phyloP scores from a whole-genome alignment of 2,888 invertebrate species.

The Amblyjoppa proteus region DNA sequence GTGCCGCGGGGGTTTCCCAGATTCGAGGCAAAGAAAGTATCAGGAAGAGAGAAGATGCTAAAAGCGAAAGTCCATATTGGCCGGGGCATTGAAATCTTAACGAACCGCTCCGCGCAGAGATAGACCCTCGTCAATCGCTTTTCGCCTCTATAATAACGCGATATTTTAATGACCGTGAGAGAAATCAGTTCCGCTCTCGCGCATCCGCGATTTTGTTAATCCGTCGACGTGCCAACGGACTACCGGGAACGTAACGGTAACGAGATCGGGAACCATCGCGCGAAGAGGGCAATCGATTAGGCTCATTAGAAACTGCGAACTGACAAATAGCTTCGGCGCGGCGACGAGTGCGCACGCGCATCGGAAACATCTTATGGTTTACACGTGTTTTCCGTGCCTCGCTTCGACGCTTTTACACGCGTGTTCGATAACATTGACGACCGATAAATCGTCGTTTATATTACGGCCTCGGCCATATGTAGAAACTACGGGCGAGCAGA shows the following conservation, averaged over 20 bases:
- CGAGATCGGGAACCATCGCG: not conserved
- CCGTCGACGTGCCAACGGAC: conserved; percentile 25
- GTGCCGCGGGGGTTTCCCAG: not conserved
- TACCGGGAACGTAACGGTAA: not conserved
- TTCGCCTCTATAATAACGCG: conserved; percentile 50
- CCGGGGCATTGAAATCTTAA: conserved; percentile 26
- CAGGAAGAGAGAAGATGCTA: conserved; percentile 24
- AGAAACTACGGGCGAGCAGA: conserved; percentile 14
- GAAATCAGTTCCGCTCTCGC: conserved; percentile 65
- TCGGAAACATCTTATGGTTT: conserved; percentile 25
- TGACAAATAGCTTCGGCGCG: conserved; percentile 49
- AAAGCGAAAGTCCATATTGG: conserved; percentile 56
- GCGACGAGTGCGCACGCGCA: conserved; percentile 56
- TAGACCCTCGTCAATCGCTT: conserved; percentile 24
- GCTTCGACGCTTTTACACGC: conserved; percentile 21
- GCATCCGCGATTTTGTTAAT: conserved; percentile 63
- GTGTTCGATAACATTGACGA: conserved; percentile 52
- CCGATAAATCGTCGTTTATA: conserved; percentile 64
- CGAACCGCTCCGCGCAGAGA: conserved; percentile 26
- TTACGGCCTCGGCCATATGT: conserved; percentile 12
- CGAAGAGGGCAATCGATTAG: conserved; percentile 50
- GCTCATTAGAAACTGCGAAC: conserved; percentile 62
- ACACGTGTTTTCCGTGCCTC: conserved; percentile 46
- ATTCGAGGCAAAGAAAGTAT: conserved; percentile 8
- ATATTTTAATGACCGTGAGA: conserved; percentile 61